Conservation (phyloP, 1,140 invertebrate genomes). For the Saccostrea glomerata region DNA sequence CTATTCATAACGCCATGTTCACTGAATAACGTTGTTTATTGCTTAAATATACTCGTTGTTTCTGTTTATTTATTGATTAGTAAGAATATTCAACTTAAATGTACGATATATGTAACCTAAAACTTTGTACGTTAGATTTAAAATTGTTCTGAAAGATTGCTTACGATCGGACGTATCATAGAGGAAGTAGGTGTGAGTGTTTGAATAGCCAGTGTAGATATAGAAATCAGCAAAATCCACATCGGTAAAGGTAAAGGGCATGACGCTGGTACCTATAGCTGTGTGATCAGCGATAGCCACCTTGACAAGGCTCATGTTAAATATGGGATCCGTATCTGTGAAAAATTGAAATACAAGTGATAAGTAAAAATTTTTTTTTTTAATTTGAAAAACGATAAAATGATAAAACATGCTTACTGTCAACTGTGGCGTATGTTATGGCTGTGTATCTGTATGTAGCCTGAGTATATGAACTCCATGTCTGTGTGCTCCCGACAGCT, state of each 20-base stretch:
- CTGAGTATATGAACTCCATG: not conserved
- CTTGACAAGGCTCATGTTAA: not conserved
- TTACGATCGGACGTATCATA: not conserved
- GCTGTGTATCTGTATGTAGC: not conserved
- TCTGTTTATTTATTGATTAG: no score
- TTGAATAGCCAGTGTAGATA: not conserved
- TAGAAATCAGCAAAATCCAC: conserved; percentile 25
- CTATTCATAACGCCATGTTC: no score
- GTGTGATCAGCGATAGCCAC: conserved; percentile 40
- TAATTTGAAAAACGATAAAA: not conserved
- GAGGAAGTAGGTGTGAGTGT: not conserved
- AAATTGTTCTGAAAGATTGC: not conserved
- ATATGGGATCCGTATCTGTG: not conserved
- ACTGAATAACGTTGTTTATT: no score
- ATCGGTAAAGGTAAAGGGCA: conserved; percentile 22
- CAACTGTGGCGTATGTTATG: not conserved
- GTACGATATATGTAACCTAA: no score
- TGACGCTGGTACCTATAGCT: conserved; percentile 31
- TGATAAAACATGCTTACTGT: not conserved
- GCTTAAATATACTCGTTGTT: no score
- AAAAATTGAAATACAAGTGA: not conserved
- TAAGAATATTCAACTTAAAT: no score
- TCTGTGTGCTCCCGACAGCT: not conserved
- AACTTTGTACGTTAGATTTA: no score
- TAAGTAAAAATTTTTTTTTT: not conserved